These are phyloP conservation scores for Caenorhabditis sulstoni DNA, from an alignment of 2,888 invertebrate species.

Conservation along the genomic window DNA sequence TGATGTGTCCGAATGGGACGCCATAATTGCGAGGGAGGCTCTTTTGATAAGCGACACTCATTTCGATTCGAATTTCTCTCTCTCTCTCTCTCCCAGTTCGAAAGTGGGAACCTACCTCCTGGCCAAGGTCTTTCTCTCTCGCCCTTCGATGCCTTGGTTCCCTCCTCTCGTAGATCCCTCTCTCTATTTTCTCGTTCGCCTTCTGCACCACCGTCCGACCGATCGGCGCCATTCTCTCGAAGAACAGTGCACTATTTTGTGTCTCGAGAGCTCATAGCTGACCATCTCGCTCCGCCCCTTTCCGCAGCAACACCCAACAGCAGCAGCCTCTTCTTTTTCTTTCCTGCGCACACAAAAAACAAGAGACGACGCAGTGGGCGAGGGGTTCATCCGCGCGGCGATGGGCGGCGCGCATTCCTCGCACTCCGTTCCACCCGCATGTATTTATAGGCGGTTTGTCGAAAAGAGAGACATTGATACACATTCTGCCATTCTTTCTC, in stretches of 20 bases:
- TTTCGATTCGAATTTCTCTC: too few relatives aligned
- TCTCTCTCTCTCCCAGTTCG: too few relatives aligned
- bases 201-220: slow-evolving; percentile 6
- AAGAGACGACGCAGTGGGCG: slow-evolving; percentile 10
- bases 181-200: not conserved
- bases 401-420: slow-evolving; percentile 29
- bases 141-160: too few relatives aligned
- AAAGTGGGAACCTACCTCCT: not conserved
- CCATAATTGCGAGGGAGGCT: too few relatives aligned
- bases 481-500: too few relatives aligned
- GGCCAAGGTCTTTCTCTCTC: not conserved
- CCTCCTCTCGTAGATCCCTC: too few relatives aligned
- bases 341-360: slow-evolving; percentile 43
- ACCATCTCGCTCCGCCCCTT: slow-evolving; percentile 18
- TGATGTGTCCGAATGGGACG: too few relatives aligned
- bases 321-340: not conserved
- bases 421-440: slow-evolving; percentile 18
- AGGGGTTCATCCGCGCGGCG: slow-evolving; percentile 16
- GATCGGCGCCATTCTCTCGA: slow-evolving; percentile 36
- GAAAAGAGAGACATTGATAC: slow-evolving; percentile 18
- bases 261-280: slow-evolving; percentile 27
- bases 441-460: slow-evolving; percentile 1
- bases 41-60: too few relatives aligned
- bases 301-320: not conserved
- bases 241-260: slow-evolving; percentile 34